Conservation (phyloP, 2,113 vertebrate species). For the Amblyornis subalaris region DNA sequence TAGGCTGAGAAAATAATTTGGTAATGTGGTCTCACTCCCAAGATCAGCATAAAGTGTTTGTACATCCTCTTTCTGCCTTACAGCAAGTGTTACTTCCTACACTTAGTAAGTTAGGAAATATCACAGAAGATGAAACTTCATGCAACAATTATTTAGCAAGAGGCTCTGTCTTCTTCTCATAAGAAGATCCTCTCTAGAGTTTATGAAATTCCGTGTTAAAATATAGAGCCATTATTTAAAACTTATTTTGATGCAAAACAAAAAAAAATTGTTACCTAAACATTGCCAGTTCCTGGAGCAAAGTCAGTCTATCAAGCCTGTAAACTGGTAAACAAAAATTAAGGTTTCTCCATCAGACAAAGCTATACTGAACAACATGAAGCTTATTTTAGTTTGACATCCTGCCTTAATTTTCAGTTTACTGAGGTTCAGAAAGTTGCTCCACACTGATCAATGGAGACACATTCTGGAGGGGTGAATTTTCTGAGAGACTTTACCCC, state of each 20-base stretch:
- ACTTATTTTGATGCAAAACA: background rate
- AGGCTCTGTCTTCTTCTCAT: background rate
- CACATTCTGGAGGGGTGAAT: background rate
- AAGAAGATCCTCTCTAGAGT: background rate
- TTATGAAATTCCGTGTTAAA: conserved; percentile 30
- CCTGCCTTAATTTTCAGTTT: background rate
- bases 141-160: conserved; percentile 23
- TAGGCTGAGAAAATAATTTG: background rate
- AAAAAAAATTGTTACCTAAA: background rate
- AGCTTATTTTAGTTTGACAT: background rate
- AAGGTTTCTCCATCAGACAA: conserved; percentile 1
- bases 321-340: background rate
- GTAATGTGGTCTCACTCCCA: background rate
- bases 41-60: background rate
- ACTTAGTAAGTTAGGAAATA: background rate
- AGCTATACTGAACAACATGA: background rate
- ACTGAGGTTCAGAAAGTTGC: background rate
- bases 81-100: conserved; percentile 9
- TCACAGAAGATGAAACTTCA: background rate
- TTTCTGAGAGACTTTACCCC: background rate
- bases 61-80: conserved; percentile 29
- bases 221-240: conserved; percentile 21
- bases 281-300: background rate
- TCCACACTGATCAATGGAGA: background rate
- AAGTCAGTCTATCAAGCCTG: background rate